Evolutionary conservation across 2,888 invertebrate genomes (phyloP), one percentile per base, ranked within the genome.

Genomic region (Xestia xanthographa): DNA sequence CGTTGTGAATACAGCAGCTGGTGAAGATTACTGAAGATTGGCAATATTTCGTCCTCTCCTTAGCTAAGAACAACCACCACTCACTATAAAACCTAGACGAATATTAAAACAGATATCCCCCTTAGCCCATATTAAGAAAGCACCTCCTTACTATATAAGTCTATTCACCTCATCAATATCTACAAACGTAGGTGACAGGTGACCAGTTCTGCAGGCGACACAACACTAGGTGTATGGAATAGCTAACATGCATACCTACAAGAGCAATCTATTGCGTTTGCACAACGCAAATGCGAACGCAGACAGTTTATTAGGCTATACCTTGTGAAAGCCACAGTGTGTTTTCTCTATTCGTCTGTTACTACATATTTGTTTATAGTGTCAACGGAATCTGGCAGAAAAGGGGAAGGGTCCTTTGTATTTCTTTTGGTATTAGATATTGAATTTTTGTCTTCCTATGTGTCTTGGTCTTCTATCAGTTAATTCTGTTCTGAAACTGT

Each of bases 221-320:
- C 63, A 68, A 71, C 48, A 85, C 71, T 45, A 66, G 60, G 70
- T 77, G 76, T 56, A 58, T 34, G 17, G 63, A 77, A 71, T 73
- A 81, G 85, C 60, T 83, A 70, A 81, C 72, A 76, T 63, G 71
- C 80, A 73, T 56, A n/a, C n/a, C n/a, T n/a, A 71, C 84, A 72
- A 81, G 65, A 73, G 63, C 85, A 77, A 85, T 85, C 67, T 77
- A 85, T 81, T 81, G 67, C 72, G 77, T 83, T 81, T 83, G 70
- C 70, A 79, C 72, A 81, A 70, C 81, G 66, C 74, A 73, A 75
- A 82, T 84, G 76, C 72, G 85, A 66, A 84, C 66, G 50, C 70
- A 71, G 75, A 75, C 81, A 65, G 77, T 83, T 73, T 81, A 77
- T 70, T 77, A 56, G 70, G 63, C 58, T 76, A 60, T 67, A 56